A percentile compares a stretch with the other conserved stretches of the same genome.
Evolutionary conservation across 2,113 vertebrate genomes (phyloP).

Genomic region (Tetraodon nigroviridis): DNA sequence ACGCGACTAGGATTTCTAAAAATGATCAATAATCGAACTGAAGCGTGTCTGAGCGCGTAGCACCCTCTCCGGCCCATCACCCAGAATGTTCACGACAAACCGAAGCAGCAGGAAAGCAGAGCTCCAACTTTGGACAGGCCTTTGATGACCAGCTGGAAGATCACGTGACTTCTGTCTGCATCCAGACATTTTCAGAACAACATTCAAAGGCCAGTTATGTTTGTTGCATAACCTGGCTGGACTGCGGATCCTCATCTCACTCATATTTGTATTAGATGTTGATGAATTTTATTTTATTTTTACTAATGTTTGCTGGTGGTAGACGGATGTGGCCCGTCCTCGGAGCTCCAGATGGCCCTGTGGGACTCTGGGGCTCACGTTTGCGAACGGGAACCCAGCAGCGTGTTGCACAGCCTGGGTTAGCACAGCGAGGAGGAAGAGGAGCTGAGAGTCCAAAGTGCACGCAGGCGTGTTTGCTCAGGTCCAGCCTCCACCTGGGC

Average conservation of each 20-base stretch:
- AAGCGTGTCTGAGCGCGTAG: background rate
- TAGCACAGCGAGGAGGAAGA: conserved; percentile 3
- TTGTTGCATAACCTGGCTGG: too few species aligned
- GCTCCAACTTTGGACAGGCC: background rate
- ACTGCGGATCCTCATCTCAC: too few species aligned
- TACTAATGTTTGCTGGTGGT: background rate
- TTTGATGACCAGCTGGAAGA: background rate
- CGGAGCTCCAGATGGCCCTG: background rate
- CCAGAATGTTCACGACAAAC: too few species aligned
- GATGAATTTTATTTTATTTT: conserved; percentile 7
- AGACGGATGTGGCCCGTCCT: background rate
- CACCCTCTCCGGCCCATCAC: background rate
- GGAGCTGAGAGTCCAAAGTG: conserved; percentile 56
- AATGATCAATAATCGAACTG: background rate
- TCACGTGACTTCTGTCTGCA: background rate
- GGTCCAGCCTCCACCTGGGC: conserved; percentile 36
- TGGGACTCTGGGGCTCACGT: too few species aligned
- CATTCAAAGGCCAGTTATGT: background rate
- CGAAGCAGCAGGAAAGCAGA: background rate
- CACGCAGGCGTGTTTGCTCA: conserved; percentile 63
- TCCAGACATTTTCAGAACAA: background rate
- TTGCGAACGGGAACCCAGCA: background rate
- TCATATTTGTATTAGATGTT: conserved; percentile 2
- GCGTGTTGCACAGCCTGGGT: background rate
- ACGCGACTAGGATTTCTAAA: too few species aligned